Evolutionary conservation across 2,113 vertebrate species (phyloP).

Genomic region (Archocentrus centrarchus): DNA sequence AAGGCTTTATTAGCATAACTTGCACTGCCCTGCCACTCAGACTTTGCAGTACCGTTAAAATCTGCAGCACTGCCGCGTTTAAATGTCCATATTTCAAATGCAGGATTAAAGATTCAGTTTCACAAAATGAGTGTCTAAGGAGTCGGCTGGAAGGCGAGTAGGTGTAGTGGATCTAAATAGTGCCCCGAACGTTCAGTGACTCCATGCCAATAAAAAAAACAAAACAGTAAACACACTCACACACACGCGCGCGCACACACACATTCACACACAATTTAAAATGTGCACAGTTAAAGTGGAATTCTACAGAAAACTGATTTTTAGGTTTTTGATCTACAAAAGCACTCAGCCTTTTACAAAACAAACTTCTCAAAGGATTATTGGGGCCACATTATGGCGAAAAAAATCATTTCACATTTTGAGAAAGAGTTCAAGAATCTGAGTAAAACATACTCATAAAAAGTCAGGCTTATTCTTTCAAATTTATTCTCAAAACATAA

Average conservation of each 20-base stretch:
- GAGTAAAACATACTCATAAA: background rate
- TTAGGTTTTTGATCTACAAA: slow-evolving; percentile 21
- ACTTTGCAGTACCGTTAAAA: slow-evolving; percentile 62
- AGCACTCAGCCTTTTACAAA: background rate
- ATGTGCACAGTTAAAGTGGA: slow-evolving; percentile 35
- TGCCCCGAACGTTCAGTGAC: slow-evolving; percentile 40
- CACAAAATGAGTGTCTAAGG: slow-evolving; percentile 42
- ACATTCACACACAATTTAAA: background rate
- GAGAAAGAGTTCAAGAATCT: background rate
- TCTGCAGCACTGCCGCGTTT: slow-evolving; percentile 68
- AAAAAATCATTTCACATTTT: background rate
- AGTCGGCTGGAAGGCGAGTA: slow-evolving; percentile 48
- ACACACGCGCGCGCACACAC: background rate
- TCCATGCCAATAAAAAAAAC: slow-evolving; percentile 33
- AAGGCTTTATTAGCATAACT: slow-evolving; percentile 63
- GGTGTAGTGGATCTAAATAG: slow-evolving; percentile 64
- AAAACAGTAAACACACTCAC: background rate
- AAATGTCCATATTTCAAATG: slow-evolving; percentile 73
- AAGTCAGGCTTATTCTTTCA: background rate
- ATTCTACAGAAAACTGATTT: slow-evolving; percentile 14
- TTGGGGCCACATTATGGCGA: background rate
- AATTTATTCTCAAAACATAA: background rate
- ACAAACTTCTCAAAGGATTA: background rate
- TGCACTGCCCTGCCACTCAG: slow-evolving; percentile 36
- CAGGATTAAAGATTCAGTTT: slow-evolving; percentile 67